phyloP scores from a whole-genome alignment of 2,113 vertebrate species.

The Myrmophylax atrothorax region DNA sequence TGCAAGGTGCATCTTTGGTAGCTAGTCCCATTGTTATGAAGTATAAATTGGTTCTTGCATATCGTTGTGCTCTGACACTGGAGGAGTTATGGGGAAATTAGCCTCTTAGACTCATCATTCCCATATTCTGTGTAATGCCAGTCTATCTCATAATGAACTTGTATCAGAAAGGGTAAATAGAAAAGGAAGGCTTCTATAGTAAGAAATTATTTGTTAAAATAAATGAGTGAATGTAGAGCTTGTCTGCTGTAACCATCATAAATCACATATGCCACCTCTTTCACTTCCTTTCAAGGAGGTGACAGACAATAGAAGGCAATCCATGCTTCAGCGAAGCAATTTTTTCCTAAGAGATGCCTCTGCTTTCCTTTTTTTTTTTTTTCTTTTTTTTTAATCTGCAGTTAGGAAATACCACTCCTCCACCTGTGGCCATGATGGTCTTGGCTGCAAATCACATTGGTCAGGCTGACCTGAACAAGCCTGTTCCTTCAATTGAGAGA shows the following conservation, averaged over 20 bases:
- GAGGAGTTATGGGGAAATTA: neutral
- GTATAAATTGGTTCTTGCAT: neutral
- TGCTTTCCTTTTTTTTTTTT: neutral
- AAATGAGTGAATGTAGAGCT: neutral
- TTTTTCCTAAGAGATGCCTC: neutral
- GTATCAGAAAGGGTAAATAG: neutral
- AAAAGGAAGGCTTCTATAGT: neutral
- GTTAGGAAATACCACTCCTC: neutral
- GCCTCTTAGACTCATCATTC: neutral
- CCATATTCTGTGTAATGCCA: neutral
- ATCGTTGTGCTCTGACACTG: neutral
- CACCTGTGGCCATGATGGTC: neutral
- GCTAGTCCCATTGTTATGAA: neutral
- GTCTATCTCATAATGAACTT: neutral
- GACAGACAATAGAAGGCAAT: neutral
- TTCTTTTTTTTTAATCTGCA: neutral
- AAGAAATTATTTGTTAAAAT: neutral
- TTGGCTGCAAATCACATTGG: neutral
- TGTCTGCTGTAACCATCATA: neutral
- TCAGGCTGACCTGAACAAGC: neutral
- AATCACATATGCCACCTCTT: neutral
- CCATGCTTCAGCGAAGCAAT: neutral
- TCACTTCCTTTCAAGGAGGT: neutral
- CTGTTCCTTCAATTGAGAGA: neutral
- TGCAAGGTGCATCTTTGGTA: neutral